These are phyloP conservation scores for Percina caprodes DNA, from an alignment of 2,113 vertebrate genomes.

Conservation along the genomic window DNA sequence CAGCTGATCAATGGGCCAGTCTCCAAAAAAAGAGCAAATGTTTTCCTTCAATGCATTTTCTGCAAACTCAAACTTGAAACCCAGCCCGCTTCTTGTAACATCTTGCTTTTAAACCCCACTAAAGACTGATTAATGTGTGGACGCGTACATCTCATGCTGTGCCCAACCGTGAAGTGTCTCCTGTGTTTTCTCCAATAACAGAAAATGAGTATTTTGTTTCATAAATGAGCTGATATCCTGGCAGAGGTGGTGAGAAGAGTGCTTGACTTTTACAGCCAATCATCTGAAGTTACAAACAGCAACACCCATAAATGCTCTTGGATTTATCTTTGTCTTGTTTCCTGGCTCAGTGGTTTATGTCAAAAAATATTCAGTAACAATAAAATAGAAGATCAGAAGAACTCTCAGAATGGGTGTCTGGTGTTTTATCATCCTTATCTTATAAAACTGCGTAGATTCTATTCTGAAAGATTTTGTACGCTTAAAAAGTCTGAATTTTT, in stretches of 20 bases:
- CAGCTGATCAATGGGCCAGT: constrained; percentile 43
- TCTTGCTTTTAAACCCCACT: constrained; percentile 21
- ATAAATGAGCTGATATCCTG: constrained; percentile 20
- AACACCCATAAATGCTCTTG: background rate
- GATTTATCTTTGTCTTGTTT: constrained; percentile 1
- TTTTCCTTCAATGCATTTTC: constrained; percentile 26
- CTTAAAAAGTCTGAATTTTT: no score
- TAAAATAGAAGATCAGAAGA: background rate
- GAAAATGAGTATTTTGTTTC: constrained; percentile 15
- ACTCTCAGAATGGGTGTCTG: background rate
- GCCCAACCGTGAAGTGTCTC: constrained; percentile 17
- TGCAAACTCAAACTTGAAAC: constrained; percentile 30
- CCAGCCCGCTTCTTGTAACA: background rate
- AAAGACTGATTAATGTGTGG: constrained; percentile 31
- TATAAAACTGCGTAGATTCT: no score
- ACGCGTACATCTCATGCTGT: background rate
- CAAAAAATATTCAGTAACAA: background rate
- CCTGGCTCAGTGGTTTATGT: background rate
- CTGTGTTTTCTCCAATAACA: constrained; percentile 13
- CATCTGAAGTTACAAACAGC: background rate
- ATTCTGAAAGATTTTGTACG: no score
- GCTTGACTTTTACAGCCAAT: constrained; percentile 6
- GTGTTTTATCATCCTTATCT: background rate
- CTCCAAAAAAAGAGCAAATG: constrained; percentile 24
- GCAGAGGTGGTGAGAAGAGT: constrained; percentile 2